These are phyloP conservation scores for Carassius carassius DNA, from an alignment of 2,113 vertebrate genomes.

Conservation along the genomic window DNA sequence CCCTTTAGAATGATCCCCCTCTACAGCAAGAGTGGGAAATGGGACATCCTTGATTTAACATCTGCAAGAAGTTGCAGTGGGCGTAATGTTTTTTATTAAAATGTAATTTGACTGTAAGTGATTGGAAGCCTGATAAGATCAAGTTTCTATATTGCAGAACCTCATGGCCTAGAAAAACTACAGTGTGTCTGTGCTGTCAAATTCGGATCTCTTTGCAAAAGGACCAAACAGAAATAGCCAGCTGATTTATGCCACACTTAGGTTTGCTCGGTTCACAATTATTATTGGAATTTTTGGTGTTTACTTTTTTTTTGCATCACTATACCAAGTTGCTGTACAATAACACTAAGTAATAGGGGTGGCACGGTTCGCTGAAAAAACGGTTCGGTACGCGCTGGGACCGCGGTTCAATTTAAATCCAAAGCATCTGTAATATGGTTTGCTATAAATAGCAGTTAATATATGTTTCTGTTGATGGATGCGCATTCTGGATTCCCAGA, in stretches of 20 bases:
- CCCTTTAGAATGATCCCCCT: conserved; percentile 4
- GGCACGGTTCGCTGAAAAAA: no score
- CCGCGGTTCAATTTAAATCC: no score
- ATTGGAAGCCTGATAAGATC: conserved; percentile 59
- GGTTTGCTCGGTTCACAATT: no score
- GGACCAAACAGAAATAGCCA: conserved; percentile 12
- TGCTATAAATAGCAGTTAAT: no score
- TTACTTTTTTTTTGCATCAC: not conserved
- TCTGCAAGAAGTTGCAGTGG: conserved; percentile 41
- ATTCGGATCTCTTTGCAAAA: conserved; percentile 32
- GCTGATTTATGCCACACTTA: not conserved
- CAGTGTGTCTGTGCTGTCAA: conserved; percentile 44
- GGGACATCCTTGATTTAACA: conserved; percentile 49
- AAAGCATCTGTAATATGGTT: no score
- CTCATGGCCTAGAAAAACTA: conserved; percentile 52
- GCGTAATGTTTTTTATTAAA: conserved; percentile 55
- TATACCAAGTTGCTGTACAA: no score
- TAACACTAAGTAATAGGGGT: no score
- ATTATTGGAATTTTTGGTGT: not conserved
- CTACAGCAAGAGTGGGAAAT: conserved; percentile 20
- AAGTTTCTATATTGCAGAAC: conserved; percentile 47
- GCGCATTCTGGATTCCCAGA: no score
- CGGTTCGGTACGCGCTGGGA: no score
- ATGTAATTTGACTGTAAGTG: conserved; percentile 60
- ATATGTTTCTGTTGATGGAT: no score